phyloP scores from a whole-genome alignment of 2,797 vertebrate species.

The Protonibea diacanthus region DNA sequence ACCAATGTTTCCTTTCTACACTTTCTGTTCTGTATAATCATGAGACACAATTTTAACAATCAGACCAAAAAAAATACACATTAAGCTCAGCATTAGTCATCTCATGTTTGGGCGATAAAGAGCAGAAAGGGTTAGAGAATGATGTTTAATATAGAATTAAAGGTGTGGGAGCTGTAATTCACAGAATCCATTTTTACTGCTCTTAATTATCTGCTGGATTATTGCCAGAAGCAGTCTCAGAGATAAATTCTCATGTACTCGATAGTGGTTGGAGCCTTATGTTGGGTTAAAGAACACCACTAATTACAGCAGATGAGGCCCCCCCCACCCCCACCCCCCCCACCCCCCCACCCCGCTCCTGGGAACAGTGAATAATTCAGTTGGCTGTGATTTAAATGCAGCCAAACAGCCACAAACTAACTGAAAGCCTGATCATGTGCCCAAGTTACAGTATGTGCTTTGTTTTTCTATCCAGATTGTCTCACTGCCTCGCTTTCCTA shows the following conservation, averaged over 20 bases:
- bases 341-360: background rate
- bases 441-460: background rate
- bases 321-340: background rate
- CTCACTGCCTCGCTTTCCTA: background rate
- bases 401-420: conserved; percentile 40
- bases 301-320: conserved; percentile 54
- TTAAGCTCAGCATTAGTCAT: conserved; percentile 19
- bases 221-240: conserved; percentile 37
- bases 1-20: background rate
- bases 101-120: conserved; percentile 14
- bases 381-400: conserved; percentile 55
- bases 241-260: conserved; percentile 49
- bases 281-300: conserved; percentile 44
- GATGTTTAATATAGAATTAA: conserved; percentile 45
- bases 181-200: conserved; percentile 55
- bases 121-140: conserved; percentile 20
- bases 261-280: conserved; percentile 38
- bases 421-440: conserved; percentile 13
- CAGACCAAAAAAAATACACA: background rate
- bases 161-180: conserved; percentile 48
- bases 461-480: conserved; percentile 11
- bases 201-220: conserved; percentile 65
- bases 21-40: background rate
- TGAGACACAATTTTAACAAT: conserved; percentile 10
- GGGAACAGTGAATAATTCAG: conserved; percentile 62